Conservation (phyloP, 92 coral and sea anemone genomes). For the Parazoanthus atlanticus region DNA sequence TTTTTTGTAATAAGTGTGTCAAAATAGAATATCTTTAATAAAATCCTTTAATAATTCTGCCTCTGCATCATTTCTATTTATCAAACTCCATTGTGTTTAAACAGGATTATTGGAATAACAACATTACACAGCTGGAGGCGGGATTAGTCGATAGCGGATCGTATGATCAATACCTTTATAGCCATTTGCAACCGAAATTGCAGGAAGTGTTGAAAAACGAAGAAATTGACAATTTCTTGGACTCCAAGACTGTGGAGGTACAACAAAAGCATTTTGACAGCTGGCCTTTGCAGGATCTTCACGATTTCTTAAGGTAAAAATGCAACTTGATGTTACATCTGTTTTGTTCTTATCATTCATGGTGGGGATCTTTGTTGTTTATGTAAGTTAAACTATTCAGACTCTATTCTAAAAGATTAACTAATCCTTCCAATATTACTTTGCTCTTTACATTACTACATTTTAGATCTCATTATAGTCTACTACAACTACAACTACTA, state of each 20-base stretch:
- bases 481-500: too few relatives aligned
- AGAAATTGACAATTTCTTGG: not conserved
- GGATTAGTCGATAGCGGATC: not conserved
- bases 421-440: too few relatives aligned
- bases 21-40: too few relatives aligned
- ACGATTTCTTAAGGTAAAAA: not conserved
- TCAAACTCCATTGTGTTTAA: not conserved
- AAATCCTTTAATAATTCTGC: too few relatives aligned
- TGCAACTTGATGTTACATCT: not conserved
- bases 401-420: too few relatives aligned
- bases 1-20: too few relatives aligned
- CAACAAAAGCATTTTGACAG: not conserved
- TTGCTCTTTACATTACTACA: too few relatives aligned
- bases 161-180: not conserved
- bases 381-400: too few relatives aligned
- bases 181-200: not conserved
- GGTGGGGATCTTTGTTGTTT: too few relatives aligned
- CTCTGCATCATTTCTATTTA: not conserved
- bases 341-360: too few relatives aligned
- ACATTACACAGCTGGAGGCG: not conserved
- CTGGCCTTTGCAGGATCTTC: conserved; percentile 1
- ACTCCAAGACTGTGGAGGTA: not conserved
- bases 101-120: not conserved
- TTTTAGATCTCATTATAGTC: too few relatives aligned
- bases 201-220: not conserved